phyloP scores from a whole-genome alignment of 2,797 vertebrate species.

The Notolabrus celidotus region DNA sequence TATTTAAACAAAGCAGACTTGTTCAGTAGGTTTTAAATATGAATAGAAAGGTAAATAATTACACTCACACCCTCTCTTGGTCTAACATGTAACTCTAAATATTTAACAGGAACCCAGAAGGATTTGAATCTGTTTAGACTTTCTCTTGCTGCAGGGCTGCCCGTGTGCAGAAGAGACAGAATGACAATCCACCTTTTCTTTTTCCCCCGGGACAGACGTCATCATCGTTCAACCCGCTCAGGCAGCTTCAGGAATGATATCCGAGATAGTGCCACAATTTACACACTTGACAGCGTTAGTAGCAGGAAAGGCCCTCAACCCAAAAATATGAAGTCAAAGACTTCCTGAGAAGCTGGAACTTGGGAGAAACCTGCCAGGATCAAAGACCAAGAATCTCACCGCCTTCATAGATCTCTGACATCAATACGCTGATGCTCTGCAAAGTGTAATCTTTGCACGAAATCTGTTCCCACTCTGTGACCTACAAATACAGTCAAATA shows the following conservation, averaged over 20 bases:
- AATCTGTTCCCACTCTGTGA: too few species aligned
- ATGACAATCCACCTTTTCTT: constrained; percentile 9
- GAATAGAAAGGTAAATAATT: neutral
- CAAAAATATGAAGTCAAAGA: constrained; percentile 22
- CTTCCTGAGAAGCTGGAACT: constrained; percentile 25
- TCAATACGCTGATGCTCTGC: too few species aligned
- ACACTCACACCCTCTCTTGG: neutral
- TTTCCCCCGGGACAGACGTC: constrained; percentile 11
- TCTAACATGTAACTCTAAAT: neutral
- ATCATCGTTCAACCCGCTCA: constrained; percentile 40
- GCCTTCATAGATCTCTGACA: constrained; percentile 27
- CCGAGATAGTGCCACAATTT: constrained; percentile 24
- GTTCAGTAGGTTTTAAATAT: neutral
- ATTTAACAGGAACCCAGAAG: constrained; percentile 13
- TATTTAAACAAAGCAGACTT: neutral
- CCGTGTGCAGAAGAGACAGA: constrained; percentile 35
- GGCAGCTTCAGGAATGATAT: constrained; percentile 30
- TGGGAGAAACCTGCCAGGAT: constrained; percentile 42
- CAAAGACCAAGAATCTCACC: constrained; percentile 39
- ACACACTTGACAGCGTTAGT: constrained; percentile 33
- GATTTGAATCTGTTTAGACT: constrained; percentile 24
- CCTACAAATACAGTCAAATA: too few species aligned
- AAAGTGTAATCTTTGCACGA: too few species aligned
- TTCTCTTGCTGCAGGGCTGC: constrained; percentile 27
- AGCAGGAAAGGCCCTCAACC: constrained; percentile 25